Conservation (phyloP, 2,888 invertebrate genomes). For the Nomada lathburiana region DNA sequence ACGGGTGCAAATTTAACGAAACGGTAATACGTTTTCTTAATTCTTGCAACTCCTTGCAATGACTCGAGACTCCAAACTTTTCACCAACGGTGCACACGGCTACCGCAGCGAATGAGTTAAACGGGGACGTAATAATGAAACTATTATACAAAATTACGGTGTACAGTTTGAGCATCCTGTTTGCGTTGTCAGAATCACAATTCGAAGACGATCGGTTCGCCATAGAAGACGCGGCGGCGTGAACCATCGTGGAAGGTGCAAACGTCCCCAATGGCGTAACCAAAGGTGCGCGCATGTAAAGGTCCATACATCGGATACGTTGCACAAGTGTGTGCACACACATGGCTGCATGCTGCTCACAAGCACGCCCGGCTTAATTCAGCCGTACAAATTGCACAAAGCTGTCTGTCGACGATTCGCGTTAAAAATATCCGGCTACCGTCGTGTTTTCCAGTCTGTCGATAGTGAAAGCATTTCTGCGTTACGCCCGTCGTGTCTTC, state of each 20-base stretch:
- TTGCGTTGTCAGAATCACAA: conserved; percentile 53
- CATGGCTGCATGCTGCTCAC: conserved; percentile 10
- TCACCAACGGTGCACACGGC: too few relatives aligned
- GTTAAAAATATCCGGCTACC: conserved; percentile 50
- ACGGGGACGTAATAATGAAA: background rate
- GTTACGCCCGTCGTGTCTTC: conserved; percentile 34
- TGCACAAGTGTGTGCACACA: background rate
- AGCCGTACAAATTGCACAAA: conserved; percentile 58
- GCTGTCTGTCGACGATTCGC: conserved; percentile 49
- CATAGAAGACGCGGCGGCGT: conserved; percentile 29
- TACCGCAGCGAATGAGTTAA: background rate
- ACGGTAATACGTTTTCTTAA: too few relatives aligned
- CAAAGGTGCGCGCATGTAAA: background rate
- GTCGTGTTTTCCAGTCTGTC: conserved; percentile 60
- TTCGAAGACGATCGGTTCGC: conserved; percentile 54
- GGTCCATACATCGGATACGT: background rate
- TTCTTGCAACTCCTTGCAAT: too few relatives aligned
- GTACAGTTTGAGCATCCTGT: conserved; percentile 62
- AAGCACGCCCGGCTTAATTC: conserved; percentile 41
- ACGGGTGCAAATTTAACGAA: too few relatives aligned
- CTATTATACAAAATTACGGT: conserved; percentile 7
- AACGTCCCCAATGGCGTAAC: conserved; percentile 39
- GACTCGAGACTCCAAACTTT: too few relatives aligned
- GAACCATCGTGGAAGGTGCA: conserved; percentile 25
- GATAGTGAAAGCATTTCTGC: conserved; percentile 61